These are phyloP conservation scores for Acipenser transmontanus DNA, from an alignment of 2,797 vertebrate species.

Conservation along the genomic window DNA sequence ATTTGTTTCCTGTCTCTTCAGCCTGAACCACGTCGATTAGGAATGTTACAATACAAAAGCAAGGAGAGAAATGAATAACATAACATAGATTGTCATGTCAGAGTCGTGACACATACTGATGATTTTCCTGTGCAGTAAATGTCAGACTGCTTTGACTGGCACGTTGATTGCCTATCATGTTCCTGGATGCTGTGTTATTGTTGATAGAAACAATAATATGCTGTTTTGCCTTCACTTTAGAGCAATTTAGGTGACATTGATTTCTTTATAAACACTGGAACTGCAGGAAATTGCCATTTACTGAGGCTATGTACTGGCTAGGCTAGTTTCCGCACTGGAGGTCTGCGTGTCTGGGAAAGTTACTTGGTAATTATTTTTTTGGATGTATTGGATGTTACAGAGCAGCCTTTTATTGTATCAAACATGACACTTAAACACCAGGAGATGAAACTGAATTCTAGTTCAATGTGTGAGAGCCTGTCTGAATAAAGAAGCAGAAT, in stretches of 20 bases:
- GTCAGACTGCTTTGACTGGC: conserved; percentile 12
- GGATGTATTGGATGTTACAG: background rate
- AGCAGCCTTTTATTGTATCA: conserved; percentile 17
- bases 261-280: conserved; percentile 36
- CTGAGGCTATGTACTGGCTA: conserved; percentile 34
- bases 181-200: background rate
- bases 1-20: too few species aligned
- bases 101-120: too few species aligned
- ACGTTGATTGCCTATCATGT: conserved; percentile 15
- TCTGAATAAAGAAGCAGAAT: too few species aligned
- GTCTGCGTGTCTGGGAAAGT: conserved; percentile 21
- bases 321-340: background rate
- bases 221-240: conserved; percentile 16
- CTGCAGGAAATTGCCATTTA: conserved; percentile 59
- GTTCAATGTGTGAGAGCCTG: too few species aligned
- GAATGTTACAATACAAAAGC: too few species aligned
- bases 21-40: too few species aligned
- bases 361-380: conserved; percentile 32
- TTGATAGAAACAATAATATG: background rate
- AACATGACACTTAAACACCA: conserved; percentile 50
- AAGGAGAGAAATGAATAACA: too few species aligned
- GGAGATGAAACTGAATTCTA: background rate
- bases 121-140: conserved; percentile 1
- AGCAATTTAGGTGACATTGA: conserved; percentile 46
- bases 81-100: too few species aligned